Base-by-base conservation (phyloP, 2,113 vertebrate species). In the Ceratotherium simum region DNA sequence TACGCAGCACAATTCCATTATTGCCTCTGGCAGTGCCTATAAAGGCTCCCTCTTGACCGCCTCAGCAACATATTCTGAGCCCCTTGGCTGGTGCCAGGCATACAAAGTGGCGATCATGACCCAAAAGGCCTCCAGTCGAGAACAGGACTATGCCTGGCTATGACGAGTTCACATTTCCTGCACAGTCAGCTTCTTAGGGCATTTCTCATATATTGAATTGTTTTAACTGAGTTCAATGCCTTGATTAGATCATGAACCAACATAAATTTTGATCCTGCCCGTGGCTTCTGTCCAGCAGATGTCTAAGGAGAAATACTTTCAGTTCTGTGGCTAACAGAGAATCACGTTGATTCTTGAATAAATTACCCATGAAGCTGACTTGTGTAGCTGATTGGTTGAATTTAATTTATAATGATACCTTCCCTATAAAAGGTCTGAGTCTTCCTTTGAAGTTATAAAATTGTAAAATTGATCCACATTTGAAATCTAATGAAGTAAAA, bases 331-430 rank as follows among this genome's bases (percentile, higher is more conserved):
- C 85, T 97, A 87, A 80, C 9, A 65, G 69, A 85, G 64, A 94
- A 60, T 87, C 75, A 56, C 33, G 67, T 31, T 54, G 58, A 95
- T 95, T 94, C 95, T 75, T 86, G 42, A 96, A 96, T 90, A 92
- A 81, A 97, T 86, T 80, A 46, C 31, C 62, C 56, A 21, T 29
- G 1, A 46, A 33, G 60, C 58, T 92, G 36, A 46, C 8, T 25
- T 72, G n/a, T 48, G 10, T 56, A 67, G 39, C 64, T 27, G 39
- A 91, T 72, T 54, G 76, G 39, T 36, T 56, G 39, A 72, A 79
- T 72, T 96, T 93, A 81, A 96, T 85, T 88, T 42, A 65, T 72
- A 27, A 81, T 69, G 33, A 82, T 72, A 48, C 5, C 58, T 56
- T 91, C 64, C 48, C 42, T 91, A 1, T 58, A 29, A 91, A 95